Evolutionary conservation across 2,888 invertebrate species (phyloP), one percentile per base, ranked within the genome.

Genomic region (Chymomyza fuscimana): DNA sequence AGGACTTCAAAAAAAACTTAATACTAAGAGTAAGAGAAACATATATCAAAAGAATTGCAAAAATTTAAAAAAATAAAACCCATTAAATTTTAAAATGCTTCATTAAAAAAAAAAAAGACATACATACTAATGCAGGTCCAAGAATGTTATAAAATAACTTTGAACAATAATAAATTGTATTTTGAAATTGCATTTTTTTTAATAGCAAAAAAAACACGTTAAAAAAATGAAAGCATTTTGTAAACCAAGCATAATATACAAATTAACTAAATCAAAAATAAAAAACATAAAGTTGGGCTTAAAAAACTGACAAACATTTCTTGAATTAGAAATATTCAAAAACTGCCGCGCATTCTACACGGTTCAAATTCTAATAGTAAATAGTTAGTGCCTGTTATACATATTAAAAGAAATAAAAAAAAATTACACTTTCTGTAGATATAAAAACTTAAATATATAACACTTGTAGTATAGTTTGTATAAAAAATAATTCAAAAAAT

Each of bases 61-160:
- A 63, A 67, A 63, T 58, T 54, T 50, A 40, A 64, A 32, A 51
- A 50, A 50, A 65, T 67, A 25, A 25, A 65, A 63, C 54, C 60
- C 32, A 52, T 29, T 67, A 75, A 79, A 80, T 84, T 86, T 86
- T n/a, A 36, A 50, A 50, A 50, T 78, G 83, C 81, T 78, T 72
- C 63, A 32, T 67, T 16, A 62, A 25, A 67, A 73, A 67, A 19
- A 19, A 50, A 51, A 40, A 63, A 2, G 40, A 72, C 32, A 62
- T 60, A 64, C 46, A 72, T 76, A 81, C 76, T 74, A 74, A 76
- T 79, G 88, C 86, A 86, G 88, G 88, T 86, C 85, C 88, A 86
- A 85, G 81, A 81, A 67, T 84, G 83, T 85, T 87, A 85, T 87
- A 74, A 69, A 77, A 87, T 81, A 81, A 85, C 84, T 86, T 81